Evolutionary conservation across 2,888 invertebrate genomes (phyloP).

Genomic region (Microctonus aethiopoides): DNA sequence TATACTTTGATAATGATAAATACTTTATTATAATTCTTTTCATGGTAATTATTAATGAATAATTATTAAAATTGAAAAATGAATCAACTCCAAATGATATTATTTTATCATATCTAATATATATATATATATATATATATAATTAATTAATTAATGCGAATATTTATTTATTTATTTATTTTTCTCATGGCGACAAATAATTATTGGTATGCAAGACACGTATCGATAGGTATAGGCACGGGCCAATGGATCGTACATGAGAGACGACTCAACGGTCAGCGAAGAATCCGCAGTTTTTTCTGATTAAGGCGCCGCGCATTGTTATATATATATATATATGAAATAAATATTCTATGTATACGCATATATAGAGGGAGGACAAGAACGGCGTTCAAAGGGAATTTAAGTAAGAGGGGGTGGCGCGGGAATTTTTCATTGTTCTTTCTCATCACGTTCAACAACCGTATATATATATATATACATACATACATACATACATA

Average conservation of each 20-base stretch:
- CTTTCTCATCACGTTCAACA: background rate
- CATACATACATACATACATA: no score
- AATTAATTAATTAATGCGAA: no score
- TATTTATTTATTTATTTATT: background rate
- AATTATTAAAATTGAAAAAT: no score
- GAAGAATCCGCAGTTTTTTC: background rate
- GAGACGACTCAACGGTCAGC: background rate
- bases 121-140: no score
- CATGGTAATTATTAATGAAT: background rate
- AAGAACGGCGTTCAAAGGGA: background rate
- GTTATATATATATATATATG: background rate
- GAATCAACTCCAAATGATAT: no score
- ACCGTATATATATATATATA: slow-evolving; percentile 1
- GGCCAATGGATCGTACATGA: slow-evolving; percentile 1
- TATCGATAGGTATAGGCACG: background rate
- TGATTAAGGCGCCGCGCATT: background rate
- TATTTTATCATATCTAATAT: no score
- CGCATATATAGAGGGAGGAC: background rate
- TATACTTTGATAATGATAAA: background rate
- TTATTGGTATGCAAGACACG: background rate
- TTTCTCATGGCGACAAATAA: background rate
- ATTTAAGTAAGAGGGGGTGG: background rate
- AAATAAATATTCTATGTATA: background rate
- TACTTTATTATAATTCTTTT: no score
- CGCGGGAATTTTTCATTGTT: background rate